These are phyloP conservation scores for Ptycholaimellus sp. DNA, from an alignment of 2,888 invertebrate genomes.

Conservation along the genomic window DNA sequence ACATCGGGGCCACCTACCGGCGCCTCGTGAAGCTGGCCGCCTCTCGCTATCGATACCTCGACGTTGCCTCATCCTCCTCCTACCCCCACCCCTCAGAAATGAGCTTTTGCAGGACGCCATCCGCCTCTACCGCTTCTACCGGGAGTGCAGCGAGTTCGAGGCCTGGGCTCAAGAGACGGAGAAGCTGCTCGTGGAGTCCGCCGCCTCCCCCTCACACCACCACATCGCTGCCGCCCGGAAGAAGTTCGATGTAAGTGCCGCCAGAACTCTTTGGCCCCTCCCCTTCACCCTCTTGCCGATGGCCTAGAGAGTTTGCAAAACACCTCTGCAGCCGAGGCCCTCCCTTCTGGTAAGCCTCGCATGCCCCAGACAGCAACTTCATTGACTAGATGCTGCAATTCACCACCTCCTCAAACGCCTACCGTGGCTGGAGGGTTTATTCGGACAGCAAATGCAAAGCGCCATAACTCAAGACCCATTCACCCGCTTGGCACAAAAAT, in stretches of 20 bases:
- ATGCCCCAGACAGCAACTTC: too few species aligned
- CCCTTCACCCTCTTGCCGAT: too few species aligned
- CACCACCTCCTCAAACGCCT: too few species aligned
- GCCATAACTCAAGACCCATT: too few species aligned
- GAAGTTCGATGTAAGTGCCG: conserved; percentile 62
- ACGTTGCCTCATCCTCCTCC: background rate
- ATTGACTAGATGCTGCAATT: too few species aligned
- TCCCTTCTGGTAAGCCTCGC: too few species aligned
- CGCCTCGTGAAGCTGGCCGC: conserved; percentile 51
- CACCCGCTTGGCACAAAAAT: too few species aligned
- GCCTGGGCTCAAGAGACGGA: conserved; percentile 90
- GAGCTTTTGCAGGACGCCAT: conserved; percentile 74
- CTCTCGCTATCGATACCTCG: background rate
- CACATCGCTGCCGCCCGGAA: conserved; percentile 73
- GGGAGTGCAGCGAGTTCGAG: conserved; percentile 90
- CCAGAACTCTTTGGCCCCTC: too few species aligned
- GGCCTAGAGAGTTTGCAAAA: too few species aligned
- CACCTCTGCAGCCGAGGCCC: too few species aligned
- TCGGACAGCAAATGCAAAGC: too few species aligned
- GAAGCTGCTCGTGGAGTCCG: conserved; percentile 53
- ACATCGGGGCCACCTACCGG: conserved; percentile 35
- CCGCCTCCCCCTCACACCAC: conserved; percentile 56
- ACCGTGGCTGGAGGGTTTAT: too few species aligned
- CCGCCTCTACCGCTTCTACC: conserved; percentile 67
- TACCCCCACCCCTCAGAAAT: conserved; percentile 46